Conservation (phyloP, 2,888 invertebrate species). For the Balanococcus diminutus region DNA sequence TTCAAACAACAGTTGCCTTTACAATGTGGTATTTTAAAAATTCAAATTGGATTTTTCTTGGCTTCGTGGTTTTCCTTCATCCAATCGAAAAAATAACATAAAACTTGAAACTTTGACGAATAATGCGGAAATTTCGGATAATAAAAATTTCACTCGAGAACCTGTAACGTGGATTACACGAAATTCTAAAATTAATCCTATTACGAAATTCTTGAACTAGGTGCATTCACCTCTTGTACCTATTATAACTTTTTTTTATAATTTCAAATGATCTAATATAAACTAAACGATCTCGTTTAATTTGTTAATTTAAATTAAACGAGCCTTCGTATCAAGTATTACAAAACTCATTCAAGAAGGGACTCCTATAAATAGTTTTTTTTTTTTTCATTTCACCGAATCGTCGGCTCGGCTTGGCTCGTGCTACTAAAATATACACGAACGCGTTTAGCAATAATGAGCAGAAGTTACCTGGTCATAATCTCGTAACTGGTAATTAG, state of each 20-base stretch:
- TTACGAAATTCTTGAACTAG: not conserved
- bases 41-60: too few relatives aligned
- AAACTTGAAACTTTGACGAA: not conserved
- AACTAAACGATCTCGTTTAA: not conserved
- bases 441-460: slow-evolving; percentile 6
- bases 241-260: not conserved
- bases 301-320: slow-evolving; percentile 19
- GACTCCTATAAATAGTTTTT: not conserved
- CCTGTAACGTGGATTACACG: not conserved
- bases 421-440: not conserved
- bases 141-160: not conserved
- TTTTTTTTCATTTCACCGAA: not conserved
- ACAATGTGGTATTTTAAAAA: too few relatives aligned
- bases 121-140: not conserved
- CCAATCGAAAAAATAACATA: not conserved
- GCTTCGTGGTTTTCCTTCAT: not conserved
- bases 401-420: not conserved
- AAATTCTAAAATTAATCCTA: not conserved
- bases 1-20: too few relatives aligned
- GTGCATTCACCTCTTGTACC: not conserved
- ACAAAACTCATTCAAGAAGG: slow-evolving; percentile 22
- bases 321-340: not conserved
- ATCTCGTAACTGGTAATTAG: slow-evolving; percentile 19
- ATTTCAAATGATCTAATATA: not conserved
- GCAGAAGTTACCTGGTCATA: slow-evolving; percentile 4